phyloP scores from a whole-genome alignment of 2,113 vertebrate species.

The Clarias gariepinus region DNA sequence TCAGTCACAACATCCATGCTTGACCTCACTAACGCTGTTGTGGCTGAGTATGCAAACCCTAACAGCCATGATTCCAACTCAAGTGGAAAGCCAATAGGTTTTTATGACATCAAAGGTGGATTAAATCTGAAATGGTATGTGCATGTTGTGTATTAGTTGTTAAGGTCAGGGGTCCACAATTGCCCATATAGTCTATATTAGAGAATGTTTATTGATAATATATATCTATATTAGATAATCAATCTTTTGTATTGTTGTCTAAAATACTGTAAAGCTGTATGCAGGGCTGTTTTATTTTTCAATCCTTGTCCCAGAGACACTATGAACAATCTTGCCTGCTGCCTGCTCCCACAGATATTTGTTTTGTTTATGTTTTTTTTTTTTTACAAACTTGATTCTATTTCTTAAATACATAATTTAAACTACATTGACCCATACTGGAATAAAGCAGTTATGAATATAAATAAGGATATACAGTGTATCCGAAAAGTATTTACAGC shows the following conservation, averaged over 20 bases:
- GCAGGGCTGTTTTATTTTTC: neutral
- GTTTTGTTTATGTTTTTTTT: neutral
- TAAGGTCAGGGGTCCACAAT: too few species aligned
- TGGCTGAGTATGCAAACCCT: neutral
- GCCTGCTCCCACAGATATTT: neutral
- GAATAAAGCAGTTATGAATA: neutral
- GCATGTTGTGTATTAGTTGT: neutral
- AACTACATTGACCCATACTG: neutral
- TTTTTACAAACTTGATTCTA: neutral
- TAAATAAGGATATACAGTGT: too few species aligned
- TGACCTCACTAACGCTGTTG: neutral
- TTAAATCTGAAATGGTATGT: neutral
- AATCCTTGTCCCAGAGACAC: neutral
- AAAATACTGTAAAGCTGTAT: neutral
- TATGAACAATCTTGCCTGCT: neutral
- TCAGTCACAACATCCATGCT: neutral
- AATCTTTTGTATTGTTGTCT: neutral
- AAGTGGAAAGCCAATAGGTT: neutral
- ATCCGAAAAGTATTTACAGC: too few species aligned
- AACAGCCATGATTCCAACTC: neutral
- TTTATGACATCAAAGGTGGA: neutral
- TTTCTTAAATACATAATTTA: neutral
- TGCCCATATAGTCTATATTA: neutral
- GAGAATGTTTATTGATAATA: neutral
- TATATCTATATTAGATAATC: neutral